Base-by-base conservation (phyloP, 2,888 invertebrate species). In the Andrena bucephala region DNA sequence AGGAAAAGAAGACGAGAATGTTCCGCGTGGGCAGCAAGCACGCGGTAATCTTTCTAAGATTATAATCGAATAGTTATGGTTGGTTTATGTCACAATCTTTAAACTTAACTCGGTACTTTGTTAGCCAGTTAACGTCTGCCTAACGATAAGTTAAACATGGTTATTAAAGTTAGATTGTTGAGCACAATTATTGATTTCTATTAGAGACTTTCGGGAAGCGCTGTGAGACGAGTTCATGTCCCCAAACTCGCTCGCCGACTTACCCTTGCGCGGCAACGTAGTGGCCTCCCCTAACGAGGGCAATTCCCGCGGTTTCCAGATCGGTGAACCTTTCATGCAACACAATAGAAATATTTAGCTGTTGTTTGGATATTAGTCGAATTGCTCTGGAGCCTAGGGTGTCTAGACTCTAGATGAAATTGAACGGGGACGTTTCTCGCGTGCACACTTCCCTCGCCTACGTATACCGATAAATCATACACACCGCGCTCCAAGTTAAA, bases 231-330 rank as follows among this genome's bases (percentile, higher is more conserved):
- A 94, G 91, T 93, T 94, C 93, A 95, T 94, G 89, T 95, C 95
- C 93, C 93, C 92, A 86, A 94, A 94, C 86, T 94, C 94, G 84
- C 92, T 89, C 66, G 92, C 93, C 87, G 94, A 93, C 87, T 95
- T 95, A 94, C 95, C 95, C 94, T 96, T 96, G 92, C 96, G 95
- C 91, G 96, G 96, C 93, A 96, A 95, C 79, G 96, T 96, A 91
- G 95, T 95, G 91, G 96, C 95, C 94, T 96, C 96, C 85, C 95
- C 95, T 92, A 95, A 94, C 92, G 95, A 95, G 67, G 94, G 94
- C 91, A 95, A 94, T 96, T 98, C 98, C 95, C 98, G 97, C 95
- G 98, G 98, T 96, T 99, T 99, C 99, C 99, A 99, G 95, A 99
- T 97, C 95, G 99, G 99, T 95, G 99, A 99, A 95, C 98, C 98